Percentiles rank a stretch among this genome's conserved stretches.
Conservation (phyloP, 1,140 invertebrate genomes). For the Drosophila setifemur region DNA sequence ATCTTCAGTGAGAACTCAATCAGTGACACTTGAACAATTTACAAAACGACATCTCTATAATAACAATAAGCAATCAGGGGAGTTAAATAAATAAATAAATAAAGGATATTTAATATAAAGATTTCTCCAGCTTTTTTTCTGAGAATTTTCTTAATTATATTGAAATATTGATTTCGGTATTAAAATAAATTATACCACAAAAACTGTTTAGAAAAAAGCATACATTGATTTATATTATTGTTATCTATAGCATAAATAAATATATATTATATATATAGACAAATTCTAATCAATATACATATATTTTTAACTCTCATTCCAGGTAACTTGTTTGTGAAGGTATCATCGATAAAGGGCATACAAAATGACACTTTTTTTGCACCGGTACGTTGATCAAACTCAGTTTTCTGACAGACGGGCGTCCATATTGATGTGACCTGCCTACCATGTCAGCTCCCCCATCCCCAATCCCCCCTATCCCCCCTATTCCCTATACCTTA, state of each 20-base stretch:
- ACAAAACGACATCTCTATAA: no score
- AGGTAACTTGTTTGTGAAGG: not conserved
- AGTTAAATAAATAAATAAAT: no score
- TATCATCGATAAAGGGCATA: not conserved
- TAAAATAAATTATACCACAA: no score
- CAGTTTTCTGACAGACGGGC: conserved; percentile 39
- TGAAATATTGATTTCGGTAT: no score
- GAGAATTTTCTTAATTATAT: no score
- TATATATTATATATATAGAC: not conserved
- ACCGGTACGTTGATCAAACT: conserved; percentile 12
- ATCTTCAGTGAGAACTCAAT: not conserved
- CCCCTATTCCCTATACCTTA: no score
- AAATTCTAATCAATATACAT: not conserved
- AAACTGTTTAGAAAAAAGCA: no score
- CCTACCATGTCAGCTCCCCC: not conserved
- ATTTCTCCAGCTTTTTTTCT: no score
- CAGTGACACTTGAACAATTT: not conserved
- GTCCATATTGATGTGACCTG: conserved; percentile 41
- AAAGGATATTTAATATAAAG: no score
- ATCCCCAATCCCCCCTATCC: not conserved
- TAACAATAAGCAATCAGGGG: no score
- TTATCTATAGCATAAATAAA: not conserved
- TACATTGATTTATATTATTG: no score
- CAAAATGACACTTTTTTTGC: not conserved
- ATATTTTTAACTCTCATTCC: not conserved